Base-by-base conservation (phyloP, 2,888 invertebrate genomes). In the Thysanoteuthis rhombus region DNA sequence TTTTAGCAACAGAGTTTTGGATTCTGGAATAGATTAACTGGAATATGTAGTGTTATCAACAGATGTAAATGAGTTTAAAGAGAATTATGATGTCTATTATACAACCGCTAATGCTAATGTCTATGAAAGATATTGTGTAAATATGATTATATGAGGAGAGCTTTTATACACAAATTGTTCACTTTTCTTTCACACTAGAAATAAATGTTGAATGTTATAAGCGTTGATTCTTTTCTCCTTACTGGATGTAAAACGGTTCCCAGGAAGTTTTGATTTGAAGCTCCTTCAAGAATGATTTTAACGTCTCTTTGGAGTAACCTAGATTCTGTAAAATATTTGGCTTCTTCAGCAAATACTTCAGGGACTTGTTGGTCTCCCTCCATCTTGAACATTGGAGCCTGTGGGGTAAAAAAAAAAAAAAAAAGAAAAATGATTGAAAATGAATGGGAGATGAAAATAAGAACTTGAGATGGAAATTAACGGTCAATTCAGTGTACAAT, bases 241-340 rank as follows among this genome's bases (percentile, higher is more conserved):
- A 98, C 98, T 0, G 99, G 99, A 97, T 99, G 99, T 92, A 99
- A 96, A 95, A 99, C 98, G 52, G 99, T 98, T 89, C 99, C 99
- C 94, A 99, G 98, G 39, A 97, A 95, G 94, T 99, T 99, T 96
- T 98, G 98, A 97, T 99, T 99, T 96, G 98, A 99, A 0, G 98
- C 98, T 0, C 99, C 98, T 96, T 99, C 99, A 91, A 99, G 97
- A 75, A 99, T 98, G 89, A 97, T 96, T 94, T 97, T 95, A 98
- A 96, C 99, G 98, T 96, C 98, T 98, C 97, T 95, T 96, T 99
- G 99, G 89, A 99, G 97, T 16, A 99, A 97, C 93, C 98, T 98
- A 4, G 98, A 98, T 97, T 99, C 99, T 0, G 99, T 98, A 97
- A 99, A 99, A 97, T 98, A 99, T 94, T 98, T 98, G 0, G 99